Evolutionary conservation across 2,888 invertebrate genomes (phyloP).

Genomic region (Panopea generosa): DNA sequence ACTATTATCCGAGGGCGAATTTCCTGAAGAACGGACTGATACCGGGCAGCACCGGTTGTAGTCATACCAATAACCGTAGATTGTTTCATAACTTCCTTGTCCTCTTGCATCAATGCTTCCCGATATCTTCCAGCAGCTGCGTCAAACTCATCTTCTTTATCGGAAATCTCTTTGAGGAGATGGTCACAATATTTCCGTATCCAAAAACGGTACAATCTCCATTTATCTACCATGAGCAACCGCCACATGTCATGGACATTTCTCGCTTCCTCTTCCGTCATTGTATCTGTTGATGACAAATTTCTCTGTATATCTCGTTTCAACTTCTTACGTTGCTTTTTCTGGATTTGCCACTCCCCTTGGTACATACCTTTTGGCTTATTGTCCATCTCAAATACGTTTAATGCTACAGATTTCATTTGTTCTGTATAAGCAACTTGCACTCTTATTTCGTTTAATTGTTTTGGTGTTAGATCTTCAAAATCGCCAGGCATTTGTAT

Average conservation of each 20-base stretch:
- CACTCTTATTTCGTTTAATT: slow-evolving; percentile 7
- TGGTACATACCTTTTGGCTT: slow-evolving; percentile 26
- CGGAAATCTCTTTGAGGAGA: slow-evolving; percentile 60
- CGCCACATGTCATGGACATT: slow-evolving; percentile 71
- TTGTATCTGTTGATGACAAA: slow-evolving; percentile 59
- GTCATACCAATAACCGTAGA: slow-evolving; percentile 83
- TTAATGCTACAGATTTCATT: slow-evolving; percentile 40
- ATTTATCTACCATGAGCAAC: slow-evolving; percentile 80
- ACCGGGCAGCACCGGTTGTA: slow-evolving; percentile 83
- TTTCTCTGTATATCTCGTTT: slow-evolving; percentile 55
- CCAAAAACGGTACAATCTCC: slow-evolving; percentile 85
- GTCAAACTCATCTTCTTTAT: slow-evolving; percentile 68
- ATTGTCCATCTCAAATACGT: slow-evolving; percentile 38
- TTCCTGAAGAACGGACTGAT: slow-evolving; percentile 86
- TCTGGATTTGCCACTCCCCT: slow-evolving; percentile 46
- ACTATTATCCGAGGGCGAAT: slow-evolving; percentile 85
- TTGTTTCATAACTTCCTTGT: slow-evolving; percentile 75
- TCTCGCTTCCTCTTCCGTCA: slow-evolving; percentile 69
- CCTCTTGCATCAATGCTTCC: slow-evolving; percentile 74
- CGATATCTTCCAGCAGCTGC: slow-evolving; percentile 60
- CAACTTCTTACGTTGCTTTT: slow-evolving; percentile 50
- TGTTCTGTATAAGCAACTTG: slow-evolving; percentile 23
- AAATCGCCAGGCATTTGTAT: slow-evolving; percentile 73
- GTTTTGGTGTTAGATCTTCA: slow-evolving; percentile 41
- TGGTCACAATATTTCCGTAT: slow-evolving; percentile 59